Evolutionary conservation across 1,140 invertebrate species (phyloP), one percentile per base, ranked within the genome.

Genomic region (Plectus sambesii): DNA sequence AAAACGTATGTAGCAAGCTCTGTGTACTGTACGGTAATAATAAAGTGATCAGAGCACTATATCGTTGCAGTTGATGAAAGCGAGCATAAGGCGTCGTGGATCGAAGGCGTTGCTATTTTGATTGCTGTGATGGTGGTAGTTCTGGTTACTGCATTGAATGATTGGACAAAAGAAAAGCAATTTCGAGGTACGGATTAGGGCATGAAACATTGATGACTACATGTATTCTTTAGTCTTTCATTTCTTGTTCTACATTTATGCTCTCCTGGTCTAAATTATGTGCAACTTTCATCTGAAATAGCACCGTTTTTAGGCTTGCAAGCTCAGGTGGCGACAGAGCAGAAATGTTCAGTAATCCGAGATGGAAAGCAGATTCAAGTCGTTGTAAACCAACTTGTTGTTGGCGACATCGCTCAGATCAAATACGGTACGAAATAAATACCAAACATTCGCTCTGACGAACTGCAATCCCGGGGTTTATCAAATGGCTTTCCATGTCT

Each of bases 241-340:
- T n/a, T n/a, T n/a, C n/a, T n/a, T n/a, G n/a, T n/a, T n/a, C n/a
- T n/a, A n/a, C n/a, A n/a, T n/a, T n/a, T n/a, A n/a, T n/a, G n/a
- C n/a, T n/a, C n/a, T n/a, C n/a, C n/a, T n/a, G n/a, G 43, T 50
- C 29, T 5, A 30, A 24, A 24, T 17, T 40, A 4, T 17, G 19
- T 22, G n/a, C 12, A 2, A 17, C 6, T 1, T 9, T 50, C 2
- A 40, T 53, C 29, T 9, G 4, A n/a, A n/a, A n/a, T n/a, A n/a
- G n/a, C n/a, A n/a, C n/a, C 12, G 8, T 15, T 30, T 55, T 55
- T 23, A 55, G 54, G 90, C 62, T 78, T 99, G 57, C 92, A 99
- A 76, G 88, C 77, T 72, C 82, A 90, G 73, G 98, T 99, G 74
- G 92, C 97, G 75, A 85, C 87, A 68, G 93, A 98, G 75, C 90